A percentile compares a stretch with the other conserved stretches of the same genome.
Evolutionary conservation across 2,113 vertebrate species (phyloP).

Genomic region (Coptodon rendalli): DNA sequence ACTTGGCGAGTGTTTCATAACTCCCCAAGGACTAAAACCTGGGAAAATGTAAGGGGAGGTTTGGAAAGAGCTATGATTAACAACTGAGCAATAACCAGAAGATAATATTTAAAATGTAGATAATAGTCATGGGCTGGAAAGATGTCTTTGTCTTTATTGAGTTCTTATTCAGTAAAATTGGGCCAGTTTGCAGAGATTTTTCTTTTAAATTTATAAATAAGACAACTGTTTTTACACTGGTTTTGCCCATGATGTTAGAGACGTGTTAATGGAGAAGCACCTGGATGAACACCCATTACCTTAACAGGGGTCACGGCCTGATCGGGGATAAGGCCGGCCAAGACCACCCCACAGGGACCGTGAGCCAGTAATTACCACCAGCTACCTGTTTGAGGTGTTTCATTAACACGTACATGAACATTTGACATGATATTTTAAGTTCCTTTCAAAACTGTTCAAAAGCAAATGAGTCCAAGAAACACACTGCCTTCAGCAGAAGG

Average conservation of each 20-base stretch:
- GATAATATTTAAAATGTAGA: not conserved
- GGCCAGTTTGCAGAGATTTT: not conserved
- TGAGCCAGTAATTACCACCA: constrained; percentile 14
- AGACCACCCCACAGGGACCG: not conserved
- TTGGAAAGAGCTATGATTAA: not conserved
- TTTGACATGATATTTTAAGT: not conserved
- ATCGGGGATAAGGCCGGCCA: not conserved
- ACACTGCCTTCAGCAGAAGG: not conserved
- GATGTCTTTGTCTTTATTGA: not conserved
- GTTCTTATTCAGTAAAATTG: not conserved
- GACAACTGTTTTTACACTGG: not conserved
- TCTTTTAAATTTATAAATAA: not conserved
- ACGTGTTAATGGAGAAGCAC: constrained; percentile 18
- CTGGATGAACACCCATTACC: constrained; percentile 22
- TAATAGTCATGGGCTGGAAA: not conserved
- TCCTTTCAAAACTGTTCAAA: not conserved
- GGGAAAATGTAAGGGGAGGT: not conserved
- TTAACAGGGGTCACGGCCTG: constrained; percentile 13
- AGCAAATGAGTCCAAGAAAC: not conserved
- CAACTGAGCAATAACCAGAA: not conserved
- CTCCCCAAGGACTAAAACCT: not conserved
- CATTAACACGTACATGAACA: not conserved
- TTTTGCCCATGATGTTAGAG: not conserved
- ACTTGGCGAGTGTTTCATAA: not conserved
- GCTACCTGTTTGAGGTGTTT: constrained; percentile 28